These are phyloP conservation scores for Agriopis marginaria DNA, from an alignment of 2,888 invertebrate genomes.

Conservation along the genomic window DNA sequence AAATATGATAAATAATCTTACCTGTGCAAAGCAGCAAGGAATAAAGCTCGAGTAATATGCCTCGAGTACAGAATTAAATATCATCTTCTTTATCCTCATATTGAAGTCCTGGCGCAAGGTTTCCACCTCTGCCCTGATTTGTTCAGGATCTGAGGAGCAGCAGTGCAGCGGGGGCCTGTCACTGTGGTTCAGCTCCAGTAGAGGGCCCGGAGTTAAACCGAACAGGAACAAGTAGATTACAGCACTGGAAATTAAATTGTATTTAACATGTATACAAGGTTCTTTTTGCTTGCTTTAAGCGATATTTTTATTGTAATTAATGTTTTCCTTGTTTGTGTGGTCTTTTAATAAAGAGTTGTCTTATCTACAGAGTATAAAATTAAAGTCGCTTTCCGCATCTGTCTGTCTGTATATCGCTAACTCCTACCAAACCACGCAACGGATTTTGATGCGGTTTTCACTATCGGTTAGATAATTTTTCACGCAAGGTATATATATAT, in stretches of 20 bases:
- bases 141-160: constrained; percentile 90
- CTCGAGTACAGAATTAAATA: constrained; percentile 93
- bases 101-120: constrained; percentile 95
- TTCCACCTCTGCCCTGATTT: constrained; percentile 94
- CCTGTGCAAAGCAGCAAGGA: constrained; percentile 96
- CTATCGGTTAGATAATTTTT: too few relatives aligned
- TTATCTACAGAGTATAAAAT: too few relatives aligned
- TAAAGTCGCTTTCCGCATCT: too few relatives aligned
- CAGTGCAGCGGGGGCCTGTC: constrained; percentile 90
- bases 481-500: too few relatives aligned
- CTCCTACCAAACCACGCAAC: too few relatives aligned
- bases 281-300: too few relatives aligned
- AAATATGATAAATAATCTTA: constrained; percentile 60
- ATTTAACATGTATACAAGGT: background rate
- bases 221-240: constrained; percentile 93
- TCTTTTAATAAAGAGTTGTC: too few relatives aligned
- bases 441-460: too few relatives aligned
- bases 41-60: constrained; percentile 96
- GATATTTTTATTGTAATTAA: too few relatives aligned
- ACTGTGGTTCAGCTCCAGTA: constrained; percentile 88
- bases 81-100: constrained; percentile 93
- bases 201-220: constrained; percentile 91
- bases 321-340: too few relatives aligned
- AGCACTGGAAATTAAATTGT: constrained; percentile 79
- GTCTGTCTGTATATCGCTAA: too few relatives aligned